Base-by-base conservation (phyloP, 2,797 vertebrate species). In the Enteromius radiatus region DNA sequence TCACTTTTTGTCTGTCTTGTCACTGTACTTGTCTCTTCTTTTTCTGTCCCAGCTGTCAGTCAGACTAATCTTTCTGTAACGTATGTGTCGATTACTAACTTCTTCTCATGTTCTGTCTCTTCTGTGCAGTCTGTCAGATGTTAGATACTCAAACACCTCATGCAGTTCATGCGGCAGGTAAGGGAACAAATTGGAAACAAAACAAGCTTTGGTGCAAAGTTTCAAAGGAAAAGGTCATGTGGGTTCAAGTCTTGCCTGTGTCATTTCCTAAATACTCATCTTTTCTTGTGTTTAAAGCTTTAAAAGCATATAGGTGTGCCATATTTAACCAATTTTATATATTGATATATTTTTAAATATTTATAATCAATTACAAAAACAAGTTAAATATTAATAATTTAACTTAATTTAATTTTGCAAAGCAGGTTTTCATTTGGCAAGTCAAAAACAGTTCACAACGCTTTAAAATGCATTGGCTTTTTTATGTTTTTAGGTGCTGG, bases 121-220 rank as follows among this genome's bases (percentile, higher is more conserved):
- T 80, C 82, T 92, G 89, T 92, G 88, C 91, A 95, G 92, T 94
- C 90, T 90, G 89, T 91, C 93, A 86, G 93, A 96, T 82, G 88
- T 91, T 86, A 88, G 89, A 83, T 87, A 90, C 85, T 84, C 84
- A 88, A 93, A 87, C 88, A 90, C 83, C 86, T 91, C 87, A 82
- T 86, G 91, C 84, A 85, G 94, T 82, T 87, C 91, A 93, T 92
- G 92, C 91, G 91, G 91, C 92, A 96, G 94, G 92, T 96, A 94
- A 95, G 84, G 31, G 81, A 49, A 26, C 65, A 43, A 63, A 23
- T 31, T 61, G 31, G 21, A 49, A 64, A 61, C 54, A 28, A 59
- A 77, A 17, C 23, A 43, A 69, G 61, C 6, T 65, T n/a, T 52
- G 28, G 19, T 45, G 15, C 21, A 33, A 43, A 64, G 33, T 31